These are phyloP conservation scores for Corythaeola cristata DNA, from an alignment of 2,113 vertebrate species.

Conservation along the genomic window DNA sequence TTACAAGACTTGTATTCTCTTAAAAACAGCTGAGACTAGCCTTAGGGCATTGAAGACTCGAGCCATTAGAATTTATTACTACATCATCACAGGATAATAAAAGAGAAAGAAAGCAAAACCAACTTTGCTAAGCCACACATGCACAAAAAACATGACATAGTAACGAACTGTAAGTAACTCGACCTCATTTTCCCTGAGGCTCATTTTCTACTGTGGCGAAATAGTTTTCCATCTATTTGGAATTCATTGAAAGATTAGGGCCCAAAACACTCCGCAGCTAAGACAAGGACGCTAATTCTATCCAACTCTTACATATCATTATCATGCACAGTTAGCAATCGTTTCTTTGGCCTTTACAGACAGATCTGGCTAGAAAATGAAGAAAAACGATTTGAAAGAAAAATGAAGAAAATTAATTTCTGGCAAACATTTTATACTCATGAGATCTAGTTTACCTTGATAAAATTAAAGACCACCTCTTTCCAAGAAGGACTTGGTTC, in stretches of 20 bases:
- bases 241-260: not conserved
- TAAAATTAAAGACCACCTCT: constrained; percentile 64
- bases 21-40: not conserved
- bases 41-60: not conserved
- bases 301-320: not conserved
- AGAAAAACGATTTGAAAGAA: not conserved
- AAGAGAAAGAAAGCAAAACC: not conserved
- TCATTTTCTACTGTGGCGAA: not conserved
- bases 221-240: not conserved
- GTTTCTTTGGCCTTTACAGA: constrained; percentile 59
- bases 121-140: not conserved
- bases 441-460: constrained; percentile 53
- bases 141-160: not conserved
- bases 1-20: not conserved
- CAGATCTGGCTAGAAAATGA: not conserved
- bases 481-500: constrained; percentile 30
- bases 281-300: not conserved
- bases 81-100: not conserved
- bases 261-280: constrained; percentile 7
- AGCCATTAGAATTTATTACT: not conserved
- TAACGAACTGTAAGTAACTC: not conserved
- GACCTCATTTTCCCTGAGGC: not conserved
- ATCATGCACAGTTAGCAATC: not conserved
- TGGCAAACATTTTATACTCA: constrained; percentile 29
- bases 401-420: constrained; percentile 41